phyloP scores from a whole-genome alignment of 23 tunicate species.

The Trididemnum miniatum region DNA sequence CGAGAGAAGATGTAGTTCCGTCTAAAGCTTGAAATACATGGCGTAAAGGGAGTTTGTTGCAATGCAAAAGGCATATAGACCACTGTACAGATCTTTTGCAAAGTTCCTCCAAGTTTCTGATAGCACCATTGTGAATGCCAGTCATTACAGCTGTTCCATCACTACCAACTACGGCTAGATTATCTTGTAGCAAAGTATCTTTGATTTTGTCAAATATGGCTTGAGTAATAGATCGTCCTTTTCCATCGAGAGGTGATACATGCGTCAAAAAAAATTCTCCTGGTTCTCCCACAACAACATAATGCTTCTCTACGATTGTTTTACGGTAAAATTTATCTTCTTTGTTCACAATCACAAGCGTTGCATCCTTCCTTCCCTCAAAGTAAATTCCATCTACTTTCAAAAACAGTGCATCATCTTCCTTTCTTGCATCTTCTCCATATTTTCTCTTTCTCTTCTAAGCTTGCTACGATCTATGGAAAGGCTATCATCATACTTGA shows the following conservation, averaged over 20 bases:
- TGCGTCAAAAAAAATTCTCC: background rate
- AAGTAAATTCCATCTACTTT: too few relatives aligned
- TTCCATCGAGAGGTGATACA: background rate
- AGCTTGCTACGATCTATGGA: too few relatives aligned
- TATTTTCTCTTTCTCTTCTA: too few relatives aligned
- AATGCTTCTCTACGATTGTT: conserved; percentile 4
- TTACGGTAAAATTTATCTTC: background rate
- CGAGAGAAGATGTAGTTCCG: background rate
- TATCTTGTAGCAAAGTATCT: background rate
- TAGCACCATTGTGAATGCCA: too few relatives aligned
- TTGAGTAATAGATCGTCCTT: too few relatives aligned
- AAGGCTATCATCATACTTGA: too few relatives aligned
- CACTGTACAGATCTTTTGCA: background rate
- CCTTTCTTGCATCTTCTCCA: conserved; percentile 17
- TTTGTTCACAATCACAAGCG: background rate
- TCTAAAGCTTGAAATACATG: too few relatives aligned
- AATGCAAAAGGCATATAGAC: too few relatives aligned
- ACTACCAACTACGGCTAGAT: conserved; percentile 1
- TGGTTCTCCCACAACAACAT: background rate
- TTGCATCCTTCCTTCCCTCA: conserved; percentile 5
- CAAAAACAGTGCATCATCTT: background rate
- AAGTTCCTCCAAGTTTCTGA: conserved; percentile 1
- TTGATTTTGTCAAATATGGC: too few relatives aligned
- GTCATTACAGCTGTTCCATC: too few relatives aligned
- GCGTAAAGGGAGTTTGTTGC: conserved; percentile 12